Base-by-base conservation (phyloP, 2,888 invertebrate species). In the Scaptomyza cyrtandrae region DNA sequence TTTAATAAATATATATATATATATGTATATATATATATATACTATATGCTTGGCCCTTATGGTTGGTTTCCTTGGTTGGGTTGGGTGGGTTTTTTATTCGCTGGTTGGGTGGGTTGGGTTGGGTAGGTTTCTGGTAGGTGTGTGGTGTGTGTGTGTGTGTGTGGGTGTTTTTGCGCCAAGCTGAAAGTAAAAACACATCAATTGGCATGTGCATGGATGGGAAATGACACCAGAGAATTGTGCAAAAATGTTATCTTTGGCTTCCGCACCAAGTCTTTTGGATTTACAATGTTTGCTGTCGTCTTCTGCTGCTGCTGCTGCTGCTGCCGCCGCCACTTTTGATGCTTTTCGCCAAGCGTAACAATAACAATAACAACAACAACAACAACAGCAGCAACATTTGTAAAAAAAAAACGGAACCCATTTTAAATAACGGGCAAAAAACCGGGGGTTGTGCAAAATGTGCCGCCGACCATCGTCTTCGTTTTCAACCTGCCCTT, bases 181-280 rank as follows among this genome's bases (percentile, higher is more conserved):
- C 82, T 61, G 86, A 83, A 89, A 83, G 83, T 78, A 88, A 80
- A 90, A 90, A 90, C 89, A 88, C 90, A 90, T 89, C 90, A 88
- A 89, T 90, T 90, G 89, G 86, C 88, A 88, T 90, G 85, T 89
- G 89, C 79, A 87, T 89, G 86, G 88, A 90, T 89, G 90, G 86
- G 86, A 89, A 89, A 90, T 90, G 89, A 88, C 90, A 90, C 86
- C 86, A 81, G 86, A 80, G 87, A 84, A 80, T 86, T 87, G 88
- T 83, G 89, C 90, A 90, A 88, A 90, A 89, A 88, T 88, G 90
- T 89, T 91, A 91, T 91, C 91, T 90, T 89, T 91, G 89, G 89
- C 90, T 91, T 91, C 88, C 87, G 86, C 89, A 89, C 81, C 84
- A 89, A 80, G 85, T 83, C 83, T 46, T 74, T 65, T 75, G 80